These are phyloP conservation scores for Papilio aristodemus DNA, from an alignment of 1,140 invertebrate genomes.

Conservation along the genomic window DNA sequence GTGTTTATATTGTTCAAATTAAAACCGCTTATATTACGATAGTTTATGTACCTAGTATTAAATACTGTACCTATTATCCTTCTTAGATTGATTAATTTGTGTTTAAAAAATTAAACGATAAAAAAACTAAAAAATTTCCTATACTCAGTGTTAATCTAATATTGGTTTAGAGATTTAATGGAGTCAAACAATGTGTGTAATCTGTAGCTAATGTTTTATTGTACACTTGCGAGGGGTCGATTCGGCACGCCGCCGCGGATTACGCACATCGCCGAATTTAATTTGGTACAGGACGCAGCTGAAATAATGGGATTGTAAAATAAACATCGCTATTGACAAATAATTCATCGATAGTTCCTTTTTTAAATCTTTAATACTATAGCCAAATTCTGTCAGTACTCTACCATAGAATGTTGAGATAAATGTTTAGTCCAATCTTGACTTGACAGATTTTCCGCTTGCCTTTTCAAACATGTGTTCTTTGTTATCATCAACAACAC, in stretches of 20 bases:
- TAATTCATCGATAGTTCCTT: neutral
- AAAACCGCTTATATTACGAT: no score
- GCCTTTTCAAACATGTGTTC: no score
- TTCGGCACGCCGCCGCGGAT: slow-evolving; percentile 59
- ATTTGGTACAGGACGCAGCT: slow-evolving; percentile 53
- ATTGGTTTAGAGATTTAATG: slow-evolving; percentile 43
- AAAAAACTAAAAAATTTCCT: slow-evolving; percentile 4
- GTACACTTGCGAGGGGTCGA: slow-evolving; percentile 49
- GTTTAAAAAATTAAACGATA: neutral
- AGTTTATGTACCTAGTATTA: no score
- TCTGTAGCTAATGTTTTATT: slow-evolving; percentile 61
- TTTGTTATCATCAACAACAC: no score
- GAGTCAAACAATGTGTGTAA: slow-evolving; percentile 51
- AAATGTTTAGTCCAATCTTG: no score
- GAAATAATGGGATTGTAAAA: slow-evolving; percentile 11
- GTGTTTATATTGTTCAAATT: no score
- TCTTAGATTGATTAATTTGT: neutral
- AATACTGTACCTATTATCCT: neutral
- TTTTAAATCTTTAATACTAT: no score
- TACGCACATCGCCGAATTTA: slow-evolving; percentile 56
- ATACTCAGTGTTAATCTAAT: slow-evolving; percentile 42
- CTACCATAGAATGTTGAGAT: no score
- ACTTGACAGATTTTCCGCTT: no score
- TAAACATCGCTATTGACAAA: neutral
- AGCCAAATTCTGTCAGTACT: no score